Conservation (phyloP, 2,888 invertebrate species). For the Lottia scabra region DNA sequence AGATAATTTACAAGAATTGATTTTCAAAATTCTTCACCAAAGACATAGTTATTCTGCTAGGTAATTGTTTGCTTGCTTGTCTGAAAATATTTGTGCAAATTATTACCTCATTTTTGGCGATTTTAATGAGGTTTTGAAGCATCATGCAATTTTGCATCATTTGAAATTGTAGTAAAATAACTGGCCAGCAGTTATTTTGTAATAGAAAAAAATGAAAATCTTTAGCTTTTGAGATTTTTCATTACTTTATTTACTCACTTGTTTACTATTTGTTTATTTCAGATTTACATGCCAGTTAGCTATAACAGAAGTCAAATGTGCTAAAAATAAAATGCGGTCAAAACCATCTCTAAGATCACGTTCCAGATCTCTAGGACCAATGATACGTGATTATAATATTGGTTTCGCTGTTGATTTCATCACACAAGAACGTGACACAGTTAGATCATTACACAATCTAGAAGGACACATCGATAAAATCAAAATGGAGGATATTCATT, state of each 20-base stretch:
- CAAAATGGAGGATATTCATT: slow-evolving; percentile 24
- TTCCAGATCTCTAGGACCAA: slow-evolving; percentile 1
- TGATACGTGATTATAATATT: slow-evolving; percentile 64
- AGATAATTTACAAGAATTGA: slow-evolving; percentile 71
- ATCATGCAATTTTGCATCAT: too few species aligned
- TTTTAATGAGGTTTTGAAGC: too few species aligned
- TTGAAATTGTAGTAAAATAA: too few species aligned
- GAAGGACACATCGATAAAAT: slow-evolving; percentile 28
- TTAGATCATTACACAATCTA: slow-evolving; percentile 19
- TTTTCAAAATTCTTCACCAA: slow-evolving; percentile 69
- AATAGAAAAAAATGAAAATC: too few species aligned
- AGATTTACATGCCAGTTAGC: slow-evolving; percentile 77
- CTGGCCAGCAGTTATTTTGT: too few species aligned
- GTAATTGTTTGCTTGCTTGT: slow-evolving; percentile 39
- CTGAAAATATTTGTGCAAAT: too few species aligned
- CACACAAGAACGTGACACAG: slow-evolving; percentile 23
- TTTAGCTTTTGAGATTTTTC: too few species aligned
- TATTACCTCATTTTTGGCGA: too few species aligned
- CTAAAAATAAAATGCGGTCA: slow-evolving; percentile 1
- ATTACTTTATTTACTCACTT: too few species aligned
- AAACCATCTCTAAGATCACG: background rate
- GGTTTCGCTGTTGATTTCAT: slow-evolving; percentile 57
- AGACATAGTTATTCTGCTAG: slow-evolving; percentile 72
- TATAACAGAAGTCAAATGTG: slow-evolving; percentile 74
- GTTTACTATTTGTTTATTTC: too few species aligned